These are phyloP conservation scores for Dichetophora obliterata DNA, from an alignment of 2,888 invertebrate species.

Conservation along the genomic window DNA sequence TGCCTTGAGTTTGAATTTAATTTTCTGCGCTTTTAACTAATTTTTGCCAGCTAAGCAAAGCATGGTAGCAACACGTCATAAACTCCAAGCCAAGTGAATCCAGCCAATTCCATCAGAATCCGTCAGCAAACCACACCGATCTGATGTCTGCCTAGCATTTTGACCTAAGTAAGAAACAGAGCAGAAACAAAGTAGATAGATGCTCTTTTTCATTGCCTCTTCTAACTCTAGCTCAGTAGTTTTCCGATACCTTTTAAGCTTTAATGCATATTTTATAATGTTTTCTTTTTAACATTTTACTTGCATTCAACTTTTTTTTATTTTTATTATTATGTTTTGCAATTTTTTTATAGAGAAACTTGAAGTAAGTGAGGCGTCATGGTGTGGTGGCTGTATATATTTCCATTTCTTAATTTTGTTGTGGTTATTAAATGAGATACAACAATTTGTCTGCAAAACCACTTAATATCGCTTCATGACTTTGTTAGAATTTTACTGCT, in stretches of 20 bases:
- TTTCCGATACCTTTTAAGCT: not conserved
- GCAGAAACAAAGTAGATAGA: constrained; percentile 54
- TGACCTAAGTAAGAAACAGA: constrained; percentile 65
- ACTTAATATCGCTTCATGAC: too few species aligned
- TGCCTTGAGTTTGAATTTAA: not conserved
- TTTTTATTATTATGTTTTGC: too few species aligned
- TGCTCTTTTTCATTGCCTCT: not conserved
- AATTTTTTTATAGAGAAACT: too few species aligned
- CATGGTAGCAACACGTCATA: not conserved
- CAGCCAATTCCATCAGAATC: not conserved
- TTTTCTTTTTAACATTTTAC: not conserved
- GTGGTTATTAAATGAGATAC: too few species aligned
- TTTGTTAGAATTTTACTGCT: too few species aligned
- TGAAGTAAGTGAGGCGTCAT: too few species aligned
- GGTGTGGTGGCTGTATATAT: too few species aligned
- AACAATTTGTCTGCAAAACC: too few species aligned
- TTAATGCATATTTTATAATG: not conserved
- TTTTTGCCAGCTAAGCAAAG: too few species aligned
- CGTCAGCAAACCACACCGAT: not conserved
- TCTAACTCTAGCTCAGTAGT: not conserved
- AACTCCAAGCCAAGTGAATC: not conserved
- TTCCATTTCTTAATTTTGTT: too few species aligned
- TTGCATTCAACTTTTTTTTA: too few species aligned
- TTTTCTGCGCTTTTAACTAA: too few species aligned
- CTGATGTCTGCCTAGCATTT: constrained; percentile 5